Evolutionary conservation across 2,888 invertebrate species (phyloP).

Genomic region (Frankliniella intonsa): DNA sequence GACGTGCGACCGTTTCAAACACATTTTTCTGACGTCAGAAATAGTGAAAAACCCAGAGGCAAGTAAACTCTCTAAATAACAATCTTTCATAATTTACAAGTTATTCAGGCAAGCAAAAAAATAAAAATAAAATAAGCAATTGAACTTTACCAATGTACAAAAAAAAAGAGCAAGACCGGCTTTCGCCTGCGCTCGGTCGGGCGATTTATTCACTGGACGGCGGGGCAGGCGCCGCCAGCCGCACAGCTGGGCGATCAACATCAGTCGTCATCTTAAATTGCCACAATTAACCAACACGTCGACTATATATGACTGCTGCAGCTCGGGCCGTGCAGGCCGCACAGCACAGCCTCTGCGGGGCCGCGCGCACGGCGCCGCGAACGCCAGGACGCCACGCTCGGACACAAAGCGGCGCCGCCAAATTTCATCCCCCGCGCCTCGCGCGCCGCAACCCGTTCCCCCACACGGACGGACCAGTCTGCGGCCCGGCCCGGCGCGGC

Average conservation of each 20-base stretch:
- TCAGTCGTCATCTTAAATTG: not conserved
- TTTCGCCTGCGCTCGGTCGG: no score
- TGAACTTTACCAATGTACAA: not conserved
- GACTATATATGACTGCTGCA: not conserved
- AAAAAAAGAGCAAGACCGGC: not conserved
- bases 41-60: no score
- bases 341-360: no score
- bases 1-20: not conserved
- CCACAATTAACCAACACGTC: not conserved
- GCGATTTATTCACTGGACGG: no score
- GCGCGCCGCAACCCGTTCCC: not conserved
- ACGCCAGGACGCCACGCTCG: no score
- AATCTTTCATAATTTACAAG: not conserved
- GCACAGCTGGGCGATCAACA: not conserved
- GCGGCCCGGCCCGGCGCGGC: not conserved
- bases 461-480: not conserved
- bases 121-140: no score
- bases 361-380: no score
- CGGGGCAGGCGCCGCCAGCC: not conserved
- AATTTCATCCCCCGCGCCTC: not conserved
- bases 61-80: not conserved
- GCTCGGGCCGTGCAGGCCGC: no score
- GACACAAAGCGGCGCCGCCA: not conserved
- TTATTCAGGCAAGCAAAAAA: not conserved
- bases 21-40: no score